Percentiles rank a stretch among this genome's conserved stretches.
These are phyloP conservation scores for Dasypogon diadema DNA, from an alignment of 2,888 invertebrate species.

Conservation along the genomic window DNA sequence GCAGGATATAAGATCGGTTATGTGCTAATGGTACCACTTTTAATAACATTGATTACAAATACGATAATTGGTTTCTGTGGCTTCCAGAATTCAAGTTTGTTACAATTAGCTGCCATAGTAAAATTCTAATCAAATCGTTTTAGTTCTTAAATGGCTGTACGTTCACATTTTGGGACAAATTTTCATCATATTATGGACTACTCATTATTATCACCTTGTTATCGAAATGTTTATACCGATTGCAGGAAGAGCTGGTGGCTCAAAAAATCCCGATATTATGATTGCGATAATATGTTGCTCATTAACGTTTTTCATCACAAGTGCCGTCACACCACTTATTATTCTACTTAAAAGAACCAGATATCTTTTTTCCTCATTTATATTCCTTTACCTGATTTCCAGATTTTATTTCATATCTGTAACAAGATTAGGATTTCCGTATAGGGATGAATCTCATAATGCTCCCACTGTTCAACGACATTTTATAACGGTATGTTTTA, in stretches of 20 bases:
- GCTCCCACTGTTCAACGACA: constrained; percentile 69
- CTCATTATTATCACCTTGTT: constrained; percentile 61
- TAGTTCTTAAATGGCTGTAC: constrained; percentile 62
- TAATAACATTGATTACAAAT: constrained; percentile 60
- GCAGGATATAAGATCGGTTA: constrained; percentile 62
- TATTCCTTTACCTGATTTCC: constrained; percentile 61
- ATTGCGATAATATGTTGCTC: constrained; percentile 66
- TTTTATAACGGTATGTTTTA: constrained; percentile 69
- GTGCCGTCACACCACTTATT: constrained; percentile 64
- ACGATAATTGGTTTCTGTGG: constrained; percentile 59
- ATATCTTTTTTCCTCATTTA: constrained; percentile 60
- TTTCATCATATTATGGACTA: constrained; percentile 61
- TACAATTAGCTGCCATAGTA: not conserved
- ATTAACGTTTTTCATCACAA: constrained; percentile 66
- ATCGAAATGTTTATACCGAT: constrained; percentile 67
- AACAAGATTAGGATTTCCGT: constrained; percentile 71
- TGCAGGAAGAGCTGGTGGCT: constrained; percentile 68
- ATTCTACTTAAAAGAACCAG: constrained; percentile 61
- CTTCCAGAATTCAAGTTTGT: constrained; percentile 62
- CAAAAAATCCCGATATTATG: constrained; percentile 69
- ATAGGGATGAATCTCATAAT: constrained; percentile 67
- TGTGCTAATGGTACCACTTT: constrained; percentile 60
- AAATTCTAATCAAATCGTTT: constrained; percentile 9
- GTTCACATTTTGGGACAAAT: constrained; percentile 62
- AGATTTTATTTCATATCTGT: constrained; percentile 63